Percentiles rank a stretch among this genome's conserved stretches.
These are phyloP conservation scores for Drosophila peninsularis DNA, from an alignment of 2,888 invertebrate species.

Conservation along the genomic window DNA sequence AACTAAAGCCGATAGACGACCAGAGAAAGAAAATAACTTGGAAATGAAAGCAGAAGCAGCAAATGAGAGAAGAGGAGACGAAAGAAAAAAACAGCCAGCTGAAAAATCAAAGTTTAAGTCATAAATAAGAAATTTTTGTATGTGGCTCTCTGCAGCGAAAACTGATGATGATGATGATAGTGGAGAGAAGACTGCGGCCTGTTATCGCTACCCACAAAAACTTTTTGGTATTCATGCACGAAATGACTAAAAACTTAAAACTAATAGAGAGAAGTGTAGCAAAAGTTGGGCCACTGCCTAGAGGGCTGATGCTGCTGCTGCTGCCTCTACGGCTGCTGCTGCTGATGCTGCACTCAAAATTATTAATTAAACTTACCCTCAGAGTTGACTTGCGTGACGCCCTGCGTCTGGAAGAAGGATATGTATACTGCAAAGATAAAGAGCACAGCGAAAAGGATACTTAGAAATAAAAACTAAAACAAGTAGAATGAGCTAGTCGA, in stretches of 20 bases:
- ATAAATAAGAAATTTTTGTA: conserved; percentile 67
- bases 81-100: conserved; percentile 11
- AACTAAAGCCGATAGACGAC: conserved; percentile 33
- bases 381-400: conserved; percentile 80
- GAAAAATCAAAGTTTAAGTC: conserved; percentile 72
- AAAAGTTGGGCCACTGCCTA: conserved; percentile 56
- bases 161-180: conserved; percentile 48
- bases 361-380: conserved; percentile 84
- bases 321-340: conserved; percentile 30
- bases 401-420: conserved; percentile 77
- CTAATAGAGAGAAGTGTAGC: conserved; percentile 76
- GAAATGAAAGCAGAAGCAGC: background rate
- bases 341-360: conserved; percentile 64
- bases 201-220: conserved; percentile 64
- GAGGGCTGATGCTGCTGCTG: conserved; percentile 7
- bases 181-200: conserved; percentile 68
- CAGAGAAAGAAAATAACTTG: conserved; percentile 5
- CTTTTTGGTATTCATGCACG: conserved; percentile 76
- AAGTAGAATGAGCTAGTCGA: background rate
- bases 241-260: conserved; percentile 77
- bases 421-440: conserved; percentile 78
- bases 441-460: conserved; percentile 28
- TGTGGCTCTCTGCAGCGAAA: conserved; percentile 23
- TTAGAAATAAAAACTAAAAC: conserved; percentile 29
- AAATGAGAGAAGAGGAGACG: conserved; percentile 2